Base-by-base conservation (phyloP, 2,888 invertebrate species). In the Tridacna gigas region DNA sequence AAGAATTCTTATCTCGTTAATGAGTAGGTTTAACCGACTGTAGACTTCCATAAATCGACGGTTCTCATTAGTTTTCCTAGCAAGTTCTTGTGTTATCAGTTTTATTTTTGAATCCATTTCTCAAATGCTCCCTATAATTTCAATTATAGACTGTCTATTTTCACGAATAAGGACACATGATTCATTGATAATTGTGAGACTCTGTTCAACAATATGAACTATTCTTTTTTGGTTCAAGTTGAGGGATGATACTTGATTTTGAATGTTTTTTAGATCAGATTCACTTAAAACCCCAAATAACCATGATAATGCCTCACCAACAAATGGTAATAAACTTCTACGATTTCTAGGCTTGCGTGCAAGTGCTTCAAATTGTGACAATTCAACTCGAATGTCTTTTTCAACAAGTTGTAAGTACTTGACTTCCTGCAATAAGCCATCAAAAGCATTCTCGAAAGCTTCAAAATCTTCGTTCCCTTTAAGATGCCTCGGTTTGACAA, bases 271-370 rank as follows among this genome's bases (percentile, higher is more conserved):
- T 20, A 61, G 9, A 20, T 20, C 61, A n/a, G 61, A 13, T 7
- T 61, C 61, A 61, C 61, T 61, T 20, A 61, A 20, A 61, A 61
- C 61, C 22, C 61, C 61, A 61, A 61, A 61, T 61, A 61, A 61
- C 61, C 61, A 61, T 61, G 11, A 61, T 22, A 61, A n/a, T 7
- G 61, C 61, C n/a, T 61, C 61, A 61, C 61, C 61, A 61, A 61
- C 61, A 61, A 61, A 61, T n/a, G 61, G 61, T 61, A 13, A 61
- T 61, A 61, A 61, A 20, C 61, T 61, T 61, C 61, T 11, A 61
- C 61, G 61, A 61, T 61, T 61, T 61, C 61, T 20, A 61, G 61
- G 18, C 7, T 61, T 13, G 22, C 12, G 12, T 9, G 61, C n/a
- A 61, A 61, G n/a, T 20, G 22, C 18, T 20, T 9, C 61, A 61